Evolutionary conservation across 2,888 invertebrate genomes (phyloP).

Genomic region (Apamea monoglypha): DNA sequence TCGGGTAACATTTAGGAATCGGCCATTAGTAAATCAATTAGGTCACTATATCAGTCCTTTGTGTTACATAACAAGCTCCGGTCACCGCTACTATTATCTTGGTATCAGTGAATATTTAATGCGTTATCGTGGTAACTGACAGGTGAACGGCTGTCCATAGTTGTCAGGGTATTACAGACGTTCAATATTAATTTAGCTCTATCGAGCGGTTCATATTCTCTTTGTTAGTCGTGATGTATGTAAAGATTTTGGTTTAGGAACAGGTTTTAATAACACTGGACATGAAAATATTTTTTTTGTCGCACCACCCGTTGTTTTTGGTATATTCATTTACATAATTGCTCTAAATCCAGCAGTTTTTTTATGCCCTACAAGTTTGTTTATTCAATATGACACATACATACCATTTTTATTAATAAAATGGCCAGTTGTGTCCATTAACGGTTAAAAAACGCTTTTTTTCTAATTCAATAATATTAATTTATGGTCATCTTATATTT

Average conservation of each 20-base stretch:
- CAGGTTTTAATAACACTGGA: neutral
- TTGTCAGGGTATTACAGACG: conserved; percentile 50
- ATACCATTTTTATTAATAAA: too few relatives aligned
- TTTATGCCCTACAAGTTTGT: neutral
- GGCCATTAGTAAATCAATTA: conserved; percentile 12
- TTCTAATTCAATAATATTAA: too few relatives aligned
- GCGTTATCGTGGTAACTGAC: conserved; percentile 39
- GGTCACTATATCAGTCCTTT: conserved; percentile 10
- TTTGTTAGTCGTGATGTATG: neutral
- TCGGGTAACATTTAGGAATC: neutral
- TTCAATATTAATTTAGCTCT: conserved; percentile 44
- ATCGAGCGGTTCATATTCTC: conserved; percentile 3
- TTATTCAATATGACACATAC: neutral
- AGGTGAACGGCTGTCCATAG: conserved; percentile 18
- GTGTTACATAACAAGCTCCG: neutral
- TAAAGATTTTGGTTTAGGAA: neutral
- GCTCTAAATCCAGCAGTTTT: neutral
- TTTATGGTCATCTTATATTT: too few relatives aligned
- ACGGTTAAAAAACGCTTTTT: too few relatives aligned
- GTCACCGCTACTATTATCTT: neutral
- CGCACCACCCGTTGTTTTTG: neutral
- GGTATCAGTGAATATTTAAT: conserved; percentile 49
- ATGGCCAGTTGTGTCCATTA: too few relatives aligned
- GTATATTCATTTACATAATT: too few relatives aligned
- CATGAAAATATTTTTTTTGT: too few relatives aligned